Evolutionary conservation across 1,140 invertebrate genomes (phyloP), one percentile per base, ranked within the genome.

Genomic region (Brachionus angularis): DNA sequence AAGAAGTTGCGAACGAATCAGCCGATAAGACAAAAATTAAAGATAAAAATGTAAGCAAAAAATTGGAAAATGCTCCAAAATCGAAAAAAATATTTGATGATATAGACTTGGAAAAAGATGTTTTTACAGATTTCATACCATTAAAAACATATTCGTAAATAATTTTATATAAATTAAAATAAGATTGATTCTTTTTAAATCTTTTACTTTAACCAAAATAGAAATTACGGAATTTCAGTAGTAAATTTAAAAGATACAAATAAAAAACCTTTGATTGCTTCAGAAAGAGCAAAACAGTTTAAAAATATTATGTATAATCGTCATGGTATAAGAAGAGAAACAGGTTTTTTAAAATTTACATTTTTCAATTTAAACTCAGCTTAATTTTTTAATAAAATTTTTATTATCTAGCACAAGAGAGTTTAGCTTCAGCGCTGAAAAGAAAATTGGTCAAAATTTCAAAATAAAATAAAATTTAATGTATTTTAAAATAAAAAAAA

Each of bases 221-320:
- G 53, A 39, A 16, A 58, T 39, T 39, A 58, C 39, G 53, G 53
- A 21, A 58, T 58, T 58, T 39, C 53, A 5, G 53, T 58, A 0
- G 53, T 58, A 10, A 58, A 58, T 58, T 58, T 58, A 34, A 34
- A 58, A 12, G 39, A 34, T 58, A 58, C 53, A 1, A 58, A 58
- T 58, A 58, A 58, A 39, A 58, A 58, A 23, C 53, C 53, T n/a
- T 39, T 58, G 18, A 58, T 58, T 23, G 53, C 53, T 29, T 58
- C 53, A 36, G 53, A 58, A 39, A 58, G 25, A 58, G 53, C 53
- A n/a, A 12, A 39, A 23, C 33, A 31, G 8, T 58, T 58, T n/a
- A 58, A 58, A 58, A 58, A 58, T 42, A 16, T 39, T 12, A 58
- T 58, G 53, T 58, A 39, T 14, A 58, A 58, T 23, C 4, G 53